These are phyloP conservation scores for Gallirallus australis DNA, from an alignment of 2,797 vertebrate species.

Conservation along the genomic window DNA sequence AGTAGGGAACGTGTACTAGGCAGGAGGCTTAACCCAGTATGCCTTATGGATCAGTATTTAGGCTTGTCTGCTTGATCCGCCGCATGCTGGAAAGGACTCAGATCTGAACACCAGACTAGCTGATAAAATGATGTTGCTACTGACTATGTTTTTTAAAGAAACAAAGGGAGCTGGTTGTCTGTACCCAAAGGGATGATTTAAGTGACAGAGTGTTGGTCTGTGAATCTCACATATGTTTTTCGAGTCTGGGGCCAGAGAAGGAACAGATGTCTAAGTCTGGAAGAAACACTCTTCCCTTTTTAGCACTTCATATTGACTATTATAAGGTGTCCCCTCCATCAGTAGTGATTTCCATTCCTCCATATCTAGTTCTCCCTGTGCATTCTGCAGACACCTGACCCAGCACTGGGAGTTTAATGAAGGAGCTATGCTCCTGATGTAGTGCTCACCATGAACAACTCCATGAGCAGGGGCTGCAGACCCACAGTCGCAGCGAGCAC, in stretches of 20 bases:
- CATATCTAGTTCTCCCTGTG: not conserved
- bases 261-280: conserved; percentile 31
- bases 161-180: conserved; percentile 11
- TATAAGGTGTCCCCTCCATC: not conserved
- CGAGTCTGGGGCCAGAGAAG: not conserved
- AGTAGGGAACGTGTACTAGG: not conserved
- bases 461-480: not conserved
- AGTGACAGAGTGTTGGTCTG: conserved; percentile 23
- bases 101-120: conserved; percentile 16
- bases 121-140: conserved; percentile 19
- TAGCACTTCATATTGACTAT: conserved; percentile 3
- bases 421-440: not conserved
- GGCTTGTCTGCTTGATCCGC: not conserved
- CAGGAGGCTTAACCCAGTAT: not conserved
- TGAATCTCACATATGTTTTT: conserved; percentile 25
- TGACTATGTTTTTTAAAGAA: conserved; percentile 21
- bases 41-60: not conserved
- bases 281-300: conserved; percentile 23
- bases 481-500: fast-evolving
- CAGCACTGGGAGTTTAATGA: not conserved
- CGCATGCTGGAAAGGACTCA: not conserved
- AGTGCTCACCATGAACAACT: not conserved
- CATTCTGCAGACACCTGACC: not conserved
- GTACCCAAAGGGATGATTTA: not conserved
- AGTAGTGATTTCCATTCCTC: not conserved